phyloP scores from a whole-genome alignment of 2,797 vertebrate genomes.

The Syngnathus rostellatus region DNA sequence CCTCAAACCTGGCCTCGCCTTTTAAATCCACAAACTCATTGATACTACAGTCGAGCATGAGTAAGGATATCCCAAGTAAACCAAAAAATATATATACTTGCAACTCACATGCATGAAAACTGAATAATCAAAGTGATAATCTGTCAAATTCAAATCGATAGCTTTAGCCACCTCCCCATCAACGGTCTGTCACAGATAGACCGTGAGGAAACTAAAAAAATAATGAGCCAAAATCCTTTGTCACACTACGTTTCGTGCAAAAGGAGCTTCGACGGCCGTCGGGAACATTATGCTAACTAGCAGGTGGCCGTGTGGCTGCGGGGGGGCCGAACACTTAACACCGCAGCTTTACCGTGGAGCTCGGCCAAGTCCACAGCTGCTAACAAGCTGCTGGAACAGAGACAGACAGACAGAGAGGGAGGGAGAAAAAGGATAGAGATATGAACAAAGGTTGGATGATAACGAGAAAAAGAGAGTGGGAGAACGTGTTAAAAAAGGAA shows the following conservation, averaged over 20 bases:
- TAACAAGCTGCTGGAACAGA: slow-evolving; percentile 56
- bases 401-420: slow-evolving; percentile 15
- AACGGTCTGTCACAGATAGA: neutral
- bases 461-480: slow-evolving; percentile 30
- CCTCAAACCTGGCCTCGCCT: no score
- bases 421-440: slow-evolving; percentile 6
- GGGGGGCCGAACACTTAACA: slow-evolving; percentile 54
- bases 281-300: slow-evolving; percentile 38
- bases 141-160: no score
- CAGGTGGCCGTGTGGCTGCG: slow-evolving; percentile 51
- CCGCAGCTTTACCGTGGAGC: slow-evolving; percentile 46
- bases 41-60: no score
- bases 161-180: no score
- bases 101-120: no score
- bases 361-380: slow-evolving; percentile 61
- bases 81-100: no score
- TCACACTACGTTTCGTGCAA: neutral
- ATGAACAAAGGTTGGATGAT: slow-evolving; percentile 22
- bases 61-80: no score
- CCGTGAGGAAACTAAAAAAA: neutral
- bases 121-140: no score
- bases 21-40: no score
- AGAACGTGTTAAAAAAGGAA: slow-evolving; percentile 25
- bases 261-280: neutral
- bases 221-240: neutral